Evolutionary conservation across 2,797 vertebrate species (phyloP).

Genomic region (Prunella strophiata): DNA sequence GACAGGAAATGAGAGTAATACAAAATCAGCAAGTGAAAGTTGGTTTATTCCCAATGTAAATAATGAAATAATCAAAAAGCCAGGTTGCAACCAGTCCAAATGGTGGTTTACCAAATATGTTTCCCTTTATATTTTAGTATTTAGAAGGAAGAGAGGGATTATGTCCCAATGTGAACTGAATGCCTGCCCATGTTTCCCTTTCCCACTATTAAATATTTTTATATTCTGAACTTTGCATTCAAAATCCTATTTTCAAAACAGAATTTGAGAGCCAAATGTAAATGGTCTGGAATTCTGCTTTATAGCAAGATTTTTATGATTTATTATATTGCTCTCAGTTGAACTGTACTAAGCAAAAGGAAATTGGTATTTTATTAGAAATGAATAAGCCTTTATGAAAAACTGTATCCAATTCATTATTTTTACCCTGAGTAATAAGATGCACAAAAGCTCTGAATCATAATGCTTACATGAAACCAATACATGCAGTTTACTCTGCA

Average conservation of each 20-base stretch:
- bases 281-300: constrained; percentile 44
- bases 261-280: constrained; percentile 14
- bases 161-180: constrained; percentile 1
- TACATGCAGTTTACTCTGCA: neutral
- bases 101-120: constrained; percentile 58
- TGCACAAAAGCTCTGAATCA: neutral
- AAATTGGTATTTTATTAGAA: constrained; percentile 52
- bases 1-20: constrained; percentile 60
- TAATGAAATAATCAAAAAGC: constrained; percentile 53
- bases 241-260: constrained; percentile 49
- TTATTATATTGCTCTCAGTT: constrained; percentile 38
- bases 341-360: constrained; percentile 38
- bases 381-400: constrained; percentile 37
- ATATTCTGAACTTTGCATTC: constrained; percentile 38
- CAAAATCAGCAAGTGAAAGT: constrained; percentile 38
- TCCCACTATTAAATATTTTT: constrained; percentile 43
- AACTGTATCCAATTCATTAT: neutral
- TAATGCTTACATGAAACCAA: neutral
- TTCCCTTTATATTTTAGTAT: constrained; percentile 42
- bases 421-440: neutral
- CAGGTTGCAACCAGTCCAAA: constrained; percentile 39
- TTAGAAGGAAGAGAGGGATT: constrained; percentile 9
- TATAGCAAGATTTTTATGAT: constrained; percentile 40
- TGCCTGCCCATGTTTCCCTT: constrained; percentile 10
- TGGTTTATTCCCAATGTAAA: constrained; percentile 52